Conservation (phyloP, 35 echinoderm and acorn worm species). For the Eucidaris tribuloides region DNA sequence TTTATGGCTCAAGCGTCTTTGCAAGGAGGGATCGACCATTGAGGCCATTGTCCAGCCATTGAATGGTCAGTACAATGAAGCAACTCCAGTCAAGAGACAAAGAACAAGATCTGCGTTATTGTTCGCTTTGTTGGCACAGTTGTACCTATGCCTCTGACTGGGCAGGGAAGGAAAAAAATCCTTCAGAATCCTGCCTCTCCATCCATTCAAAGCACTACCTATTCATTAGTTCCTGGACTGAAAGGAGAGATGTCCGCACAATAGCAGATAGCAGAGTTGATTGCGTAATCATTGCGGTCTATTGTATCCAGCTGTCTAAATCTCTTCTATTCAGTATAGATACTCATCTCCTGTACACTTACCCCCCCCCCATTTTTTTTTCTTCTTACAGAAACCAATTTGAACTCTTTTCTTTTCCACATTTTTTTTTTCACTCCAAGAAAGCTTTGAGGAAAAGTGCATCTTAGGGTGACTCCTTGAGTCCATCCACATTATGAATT, state of each 20-base stretch:
- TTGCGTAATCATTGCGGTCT: neutral
- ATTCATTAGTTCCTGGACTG: neutral
- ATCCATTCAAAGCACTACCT: neutral
- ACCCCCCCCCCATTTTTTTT: neutral
- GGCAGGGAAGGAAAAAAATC: neutral
- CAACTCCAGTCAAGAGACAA: conserved; percentile 35
- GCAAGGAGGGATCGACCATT: conserved; percentile 8
- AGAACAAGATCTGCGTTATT: conserved; percentile 25
- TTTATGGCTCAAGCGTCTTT: neutral
- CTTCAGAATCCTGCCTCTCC: neutral
- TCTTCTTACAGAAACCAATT: neutral
- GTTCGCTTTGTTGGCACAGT: conserved; percentile 13
- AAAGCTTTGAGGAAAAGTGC: neutral
- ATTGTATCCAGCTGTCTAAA: conserved; percentile 8
- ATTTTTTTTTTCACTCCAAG: neutral
- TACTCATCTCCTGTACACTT: neutral
- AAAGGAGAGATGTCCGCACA: neutral
- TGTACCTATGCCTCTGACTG: conserved; percentile 10
- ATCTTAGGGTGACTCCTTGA: neutral
- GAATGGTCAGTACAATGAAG: conserved; percentile 16
- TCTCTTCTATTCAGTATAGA: conserved; percentile 14
- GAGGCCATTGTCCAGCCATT: neutral
- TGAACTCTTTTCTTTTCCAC: neutral
- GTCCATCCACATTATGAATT: no score
- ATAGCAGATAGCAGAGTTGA: neutral